A percentile compares a stretch with the other conserved stretches of the same genome.
phyloP scores from a whole-genome alignment of 1,140 invertebrate genomes.

The Neomicropteryx cornuta region DNA sequence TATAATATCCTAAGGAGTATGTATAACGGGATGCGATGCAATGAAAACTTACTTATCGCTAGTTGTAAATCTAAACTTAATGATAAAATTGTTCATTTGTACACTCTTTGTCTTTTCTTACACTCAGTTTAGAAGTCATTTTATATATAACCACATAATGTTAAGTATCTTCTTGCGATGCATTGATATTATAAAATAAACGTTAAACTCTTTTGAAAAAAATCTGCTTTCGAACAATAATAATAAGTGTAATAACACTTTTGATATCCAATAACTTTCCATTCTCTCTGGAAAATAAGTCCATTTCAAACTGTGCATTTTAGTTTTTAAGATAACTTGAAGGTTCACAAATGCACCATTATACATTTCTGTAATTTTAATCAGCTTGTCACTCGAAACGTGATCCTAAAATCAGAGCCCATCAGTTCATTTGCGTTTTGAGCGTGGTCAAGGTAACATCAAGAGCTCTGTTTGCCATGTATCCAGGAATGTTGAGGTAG shows the following conservation, averaged over 20 bases:
- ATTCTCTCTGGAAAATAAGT: neutral
- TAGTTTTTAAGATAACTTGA: neutral
- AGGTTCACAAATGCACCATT: neutral
- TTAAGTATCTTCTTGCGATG: too few species aligned
- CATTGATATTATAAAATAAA: too few species aligned
- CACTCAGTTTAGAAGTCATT: too few species aligned
- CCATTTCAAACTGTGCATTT: neutral
- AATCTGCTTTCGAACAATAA: neutral
- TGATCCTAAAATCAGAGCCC: neutral
- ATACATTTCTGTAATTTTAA: neutral
- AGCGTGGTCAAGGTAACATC: conserved; percentile 35
- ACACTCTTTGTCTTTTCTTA: neutral
- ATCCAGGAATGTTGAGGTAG: conserved; percentile 38
- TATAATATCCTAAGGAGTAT: neutral
- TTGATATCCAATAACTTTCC: neutral
- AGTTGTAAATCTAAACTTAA: neutral
- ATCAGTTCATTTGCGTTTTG: conserved; percentile 39
- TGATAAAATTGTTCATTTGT: neutral
- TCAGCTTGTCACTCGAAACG: neutral
- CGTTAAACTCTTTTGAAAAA: too few species aligned
- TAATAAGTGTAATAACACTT: neutral
- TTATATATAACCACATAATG: too few species aligned
- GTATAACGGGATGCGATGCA: neutral
- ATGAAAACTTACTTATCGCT: neutral
- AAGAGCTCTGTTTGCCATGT: conserved; percentile 29